A percentile compares a stretch with the other conserved stretches of the same genome.
Conservation (phyloP, 2,113 vertebrate genomes). For the Callithrix jacchus region DNA sequence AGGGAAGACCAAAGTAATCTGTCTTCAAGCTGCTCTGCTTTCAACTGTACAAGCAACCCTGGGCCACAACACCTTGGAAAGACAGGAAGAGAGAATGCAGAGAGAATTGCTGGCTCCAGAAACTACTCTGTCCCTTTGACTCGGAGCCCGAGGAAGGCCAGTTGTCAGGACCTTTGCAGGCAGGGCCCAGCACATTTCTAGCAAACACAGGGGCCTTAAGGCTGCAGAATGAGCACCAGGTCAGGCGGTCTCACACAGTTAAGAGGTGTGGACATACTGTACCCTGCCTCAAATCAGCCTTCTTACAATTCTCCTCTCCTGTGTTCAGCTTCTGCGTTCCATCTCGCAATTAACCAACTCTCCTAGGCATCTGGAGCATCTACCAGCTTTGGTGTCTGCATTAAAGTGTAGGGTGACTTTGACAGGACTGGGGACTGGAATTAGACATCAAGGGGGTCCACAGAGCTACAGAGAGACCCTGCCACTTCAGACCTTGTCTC, state of each 20-base stretch:
- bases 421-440: neutral
- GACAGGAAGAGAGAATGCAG: neutral
- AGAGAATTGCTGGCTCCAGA: neutral
- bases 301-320: neutral
- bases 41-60: neutral
- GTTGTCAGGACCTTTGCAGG: neutral
- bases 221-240: neutral
- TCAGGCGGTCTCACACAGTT: too few species aligned
- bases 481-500: neutral
- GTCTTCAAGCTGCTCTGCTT: neutral
- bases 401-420: neutral
- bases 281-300: neutral
- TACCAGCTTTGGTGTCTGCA: neutral
- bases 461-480: neutral
- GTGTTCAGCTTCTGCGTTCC: neutral
- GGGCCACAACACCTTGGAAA: neutral
- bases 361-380: neutral
- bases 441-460: neutral
- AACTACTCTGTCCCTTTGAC: neutral
- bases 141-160: neutral
- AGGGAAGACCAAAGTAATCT: neutral
- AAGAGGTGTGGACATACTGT: neutral
- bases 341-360: neutral
- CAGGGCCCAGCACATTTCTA: neutral
- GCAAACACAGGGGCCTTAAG: neutral